Conservation (phyloP, 92 coral and sea anemone species). For the Montipora capitata region DNA sequence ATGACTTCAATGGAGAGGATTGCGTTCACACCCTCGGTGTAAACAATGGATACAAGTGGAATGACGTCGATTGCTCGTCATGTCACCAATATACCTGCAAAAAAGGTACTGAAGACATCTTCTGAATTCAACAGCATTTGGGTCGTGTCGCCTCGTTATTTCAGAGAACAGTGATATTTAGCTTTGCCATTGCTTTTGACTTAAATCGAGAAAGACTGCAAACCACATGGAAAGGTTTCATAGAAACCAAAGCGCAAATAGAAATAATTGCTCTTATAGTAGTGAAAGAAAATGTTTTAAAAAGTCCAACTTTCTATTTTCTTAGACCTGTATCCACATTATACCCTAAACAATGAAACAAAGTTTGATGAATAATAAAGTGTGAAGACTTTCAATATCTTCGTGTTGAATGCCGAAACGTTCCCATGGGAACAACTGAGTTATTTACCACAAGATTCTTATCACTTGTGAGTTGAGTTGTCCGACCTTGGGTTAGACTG, state of each 20-base stretch:
- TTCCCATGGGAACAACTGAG: too few species aligned
- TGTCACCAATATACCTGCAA: slow-evolving; percentile 76
- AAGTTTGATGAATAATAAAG: not conserved
- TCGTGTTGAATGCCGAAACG: too few species aligned
- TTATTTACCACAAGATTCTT: too few species aligned
- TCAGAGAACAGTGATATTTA: not conserved
- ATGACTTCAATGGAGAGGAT: slow-evolving; percentile 55
- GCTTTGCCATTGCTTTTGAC: not conserved
- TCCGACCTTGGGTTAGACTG: too few species aligned
- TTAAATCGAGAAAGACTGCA: not conserved
- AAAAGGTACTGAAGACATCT: slow-evolving; percentile 38
- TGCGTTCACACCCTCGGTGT: slow-evolving; percentile 71
- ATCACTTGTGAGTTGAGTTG: too few species aligned
- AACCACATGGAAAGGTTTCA: not conserved
- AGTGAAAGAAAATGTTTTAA: too few species aligned
- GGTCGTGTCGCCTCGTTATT: not conserved
- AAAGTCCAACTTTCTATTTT: not conserved
- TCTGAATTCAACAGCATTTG: not conserved
- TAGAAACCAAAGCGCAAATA: not conserved
- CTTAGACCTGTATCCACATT: not conserved
- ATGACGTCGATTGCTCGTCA: slow-evolving; percentile 58
- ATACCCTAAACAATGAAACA: too few species aligned
- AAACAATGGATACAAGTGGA: slow-evolving; percentile 55
- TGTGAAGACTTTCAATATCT: not conserved
- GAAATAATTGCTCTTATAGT: not conserved